Evolutionary conservation across 2,888 invertebrate species (phyloP), one percentile per base, ranked within the genome.

Genomic region (Xestia xanthographa): DNA sequence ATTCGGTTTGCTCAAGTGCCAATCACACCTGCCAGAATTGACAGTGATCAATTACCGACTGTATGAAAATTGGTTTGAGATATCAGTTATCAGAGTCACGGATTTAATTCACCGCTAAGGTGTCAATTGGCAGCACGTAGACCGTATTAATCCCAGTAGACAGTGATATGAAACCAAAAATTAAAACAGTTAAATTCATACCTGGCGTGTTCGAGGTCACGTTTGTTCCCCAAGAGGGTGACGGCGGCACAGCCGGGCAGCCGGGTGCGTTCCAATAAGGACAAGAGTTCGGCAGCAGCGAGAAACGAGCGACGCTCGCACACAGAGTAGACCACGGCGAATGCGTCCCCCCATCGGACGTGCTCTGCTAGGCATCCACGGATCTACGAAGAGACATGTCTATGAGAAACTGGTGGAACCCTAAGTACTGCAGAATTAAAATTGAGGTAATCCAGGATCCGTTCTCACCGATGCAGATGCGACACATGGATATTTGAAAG

Each of bases 181-280:
- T 26, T 2, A 17, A n/a, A 48, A 60, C n/a, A 29, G n/a, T 62
- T 26, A 43, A 20, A 26, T 62, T 66, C 70, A 92, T 95, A 98
- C 98, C 98, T 97, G 88, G 98, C 97, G 97, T 98, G 98, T 95
- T 98, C 98, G 94, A 98, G 97, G 97, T 98, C 98, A 90, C 98
- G 96, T 96, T 98, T 98, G 94, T 98, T 98, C 88, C 98, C 98
- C 89, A 98, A 97, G 90, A 98, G 97, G 88, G 96, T 96, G 88
- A 98, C 97, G 75, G 98, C 98, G 88, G 98, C 98, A 92, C 98
- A 98, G 79, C 98, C 97, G 58, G 98, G 98, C 87, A 98, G 96
- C 90, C 98, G 97, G 72, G 98, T 97, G 91, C 98, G 97, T 80
- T 97, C 97, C 87, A 98, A 95, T 87, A 98, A 97, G 71, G 98